phyloP scores from a whole-genome alignment of 2,888 invertebrate species.

The Dorcus parallelipipedus region DNA sequence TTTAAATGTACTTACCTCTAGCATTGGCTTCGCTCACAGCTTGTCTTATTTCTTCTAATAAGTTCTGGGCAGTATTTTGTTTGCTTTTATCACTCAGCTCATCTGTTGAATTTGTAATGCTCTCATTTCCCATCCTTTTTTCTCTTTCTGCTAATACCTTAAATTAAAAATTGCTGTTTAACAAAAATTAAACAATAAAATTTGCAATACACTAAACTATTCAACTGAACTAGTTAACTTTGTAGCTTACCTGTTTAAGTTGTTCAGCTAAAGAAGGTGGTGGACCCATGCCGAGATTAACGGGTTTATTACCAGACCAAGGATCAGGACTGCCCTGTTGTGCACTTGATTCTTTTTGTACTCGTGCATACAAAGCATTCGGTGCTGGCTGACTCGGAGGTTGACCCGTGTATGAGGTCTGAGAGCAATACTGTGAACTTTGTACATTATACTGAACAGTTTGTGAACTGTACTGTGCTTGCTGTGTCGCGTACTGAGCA shows the following conservation, averaged over 20 bases:
- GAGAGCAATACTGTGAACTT: conserved; percentile 34
- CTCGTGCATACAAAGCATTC: conserved; percentile 51
- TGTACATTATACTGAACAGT: conserved; percentile 26
- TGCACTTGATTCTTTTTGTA: conserved; percentile 51
- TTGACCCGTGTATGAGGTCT: conserved; percentile 25
- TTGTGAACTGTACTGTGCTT: conserved; percentile 32
- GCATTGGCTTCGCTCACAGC: conserved; percentile 87
- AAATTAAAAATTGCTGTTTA: not conserved
- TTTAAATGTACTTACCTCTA: conserved; percentile 59
- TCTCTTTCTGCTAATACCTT: conserved; percentile 76
- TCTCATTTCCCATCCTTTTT: conserved; percentile 60
- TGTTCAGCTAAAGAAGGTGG: conserved; percentile 81
- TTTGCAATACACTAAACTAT: not conserved
- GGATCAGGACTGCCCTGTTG: conserved; percentile 44
- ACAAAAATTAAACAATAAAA: not conserved
- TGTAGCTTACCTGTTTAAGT: conserved; percentile 63
- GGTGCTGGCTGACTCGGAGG: conserved; percentile 20
- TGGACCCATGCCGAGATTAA: conserved; percentile 57
- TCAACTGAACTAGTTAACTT: no score
- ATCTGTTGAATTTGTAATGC: conserved; percentile 57
- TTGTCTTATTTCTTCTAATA: conserved; percentile 83
- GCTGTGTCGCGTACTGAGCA: conserved; percentile 24
- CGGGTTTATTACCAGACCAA: conserved; percentile 40
- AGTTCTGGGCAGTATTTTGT: conserved; percentile 64
- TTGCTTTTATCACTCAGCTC: conserved; percentile 58